Evolutionary conservation across 2,797 vertebrate genomes (phyloP).

Genomic region (Lycodopsis pacificus): DNA sequence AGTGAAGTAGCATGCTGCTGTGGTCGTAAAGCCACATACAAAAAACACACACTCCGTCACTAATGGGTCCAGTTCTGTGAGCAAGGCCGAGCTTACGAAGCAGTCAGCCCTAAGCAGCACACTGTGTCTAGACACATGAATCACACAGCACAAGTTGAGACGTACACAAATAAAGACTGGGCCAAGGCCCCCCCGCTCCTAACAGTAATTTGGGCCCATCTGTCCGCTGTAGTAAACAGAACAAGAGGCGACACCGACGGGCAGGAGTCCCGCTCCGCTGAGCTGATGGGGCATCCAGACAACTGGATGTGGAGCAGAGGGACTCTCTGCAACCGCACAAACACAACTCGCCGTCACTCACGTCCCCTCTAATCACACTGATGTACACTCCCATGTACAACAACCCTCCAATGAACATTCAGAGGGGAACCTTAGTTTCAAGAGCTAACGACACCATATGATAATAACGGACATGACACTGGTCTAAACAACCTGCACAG

Average conservation of each 20-base stretch:
- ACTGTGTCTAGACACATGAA: constrained; percentile 7
- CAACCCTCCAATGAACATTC: too few species aligned
- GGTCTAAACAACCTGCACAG: too few species aligned
- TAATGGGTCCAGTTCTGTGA: background rate
- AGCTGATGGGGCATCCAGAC: constrained; percentile 26
- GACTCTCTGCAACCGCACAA: constrained; percentile 31
- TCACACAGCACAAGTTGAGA: background rate
- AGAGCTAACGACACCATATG: too few species aligned
- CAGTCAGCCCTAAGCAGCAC: background rate
- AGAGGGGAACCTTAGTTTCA: too few species aligned
- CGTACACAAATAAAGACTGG: constrained; percentile 33
- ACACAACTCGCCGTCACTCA: constrained; percentile 13
- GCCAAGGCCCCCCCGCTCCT: background rate
- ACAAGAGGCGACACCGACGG: constrained; percentile 12
- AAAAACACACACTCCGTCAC: background rate
- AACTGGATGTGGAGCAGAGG: constrained; percentile 26
- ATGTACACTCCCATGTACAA: too few species aligned
- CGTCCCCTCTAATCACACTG: constrained; percentile 14
- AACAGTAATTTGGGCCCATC: constrained; percentile 47
- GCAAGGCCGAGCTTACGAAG: background rate
- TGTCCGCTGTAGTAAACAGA: constrained; percentile 49
- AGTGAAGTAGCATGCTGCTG: background rate
- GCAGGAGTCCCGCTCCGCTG: constrained; percentile 1
- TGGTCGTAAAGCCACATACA: too few species aligned
- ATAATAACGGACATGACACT: too few species aligned